Evolutionary conservation across 2,888 invertebrate species (phyloP).

Genomic region (Icerya purchasi): DNA sequence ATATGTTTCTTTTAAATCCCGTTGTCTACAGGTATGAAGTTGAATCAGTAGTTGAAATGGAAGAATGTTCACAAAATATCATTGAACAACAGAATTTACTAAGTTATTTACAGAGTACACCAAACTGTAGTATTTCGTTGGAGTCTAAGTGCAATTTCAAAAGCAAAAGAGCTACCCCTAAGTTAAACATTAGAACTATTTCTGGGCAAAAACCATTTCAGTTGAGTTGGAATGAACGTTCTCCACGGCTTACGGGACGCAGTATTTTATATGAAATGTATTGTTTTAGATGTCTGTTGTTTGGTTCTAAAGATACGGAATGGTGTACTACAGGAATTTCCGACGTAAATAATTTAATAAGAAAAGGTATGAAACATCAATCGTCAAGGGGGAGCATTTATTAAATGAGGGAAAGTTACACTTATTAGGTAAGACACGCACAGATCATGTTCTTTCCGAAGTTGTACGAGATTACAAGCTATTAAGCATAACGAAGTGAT

Average conservation of each 20-base stretch:
- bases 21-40: neutral
- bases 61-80: too few relatives aligned
- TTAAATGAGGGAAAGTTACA: neutral
- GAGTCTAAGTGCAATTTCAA: constrained; percentile 1
- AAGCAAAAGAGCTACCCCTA: neutral
- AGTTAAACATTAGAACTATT: neutral
- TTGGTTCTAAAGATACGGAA: neutral
- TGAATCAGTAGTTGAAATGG: neutral
- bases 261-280: neutral
- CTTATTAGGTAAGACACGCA: neutral
- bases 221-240: neutral
- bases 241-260: neutral
- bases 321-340: neutral
- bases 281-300: neutral
- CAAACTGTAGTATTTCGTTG: neutral
- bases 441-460: neutral
- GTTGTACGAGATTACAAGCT: neutral
- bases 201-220: neutral
- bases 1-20: neutral
- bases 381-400: neutral
- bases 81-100: neutral
- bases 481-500: neutral
- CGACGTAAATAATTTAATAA: neutral
- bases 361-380: neutral
- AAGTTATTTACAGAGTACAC: neutral